Evolutionary conservation across 2,888 invertebrate genomes (phyloP), one percentile per base, ranked within the genome.

Genomic region (Coelopa pilipes): DNA sequence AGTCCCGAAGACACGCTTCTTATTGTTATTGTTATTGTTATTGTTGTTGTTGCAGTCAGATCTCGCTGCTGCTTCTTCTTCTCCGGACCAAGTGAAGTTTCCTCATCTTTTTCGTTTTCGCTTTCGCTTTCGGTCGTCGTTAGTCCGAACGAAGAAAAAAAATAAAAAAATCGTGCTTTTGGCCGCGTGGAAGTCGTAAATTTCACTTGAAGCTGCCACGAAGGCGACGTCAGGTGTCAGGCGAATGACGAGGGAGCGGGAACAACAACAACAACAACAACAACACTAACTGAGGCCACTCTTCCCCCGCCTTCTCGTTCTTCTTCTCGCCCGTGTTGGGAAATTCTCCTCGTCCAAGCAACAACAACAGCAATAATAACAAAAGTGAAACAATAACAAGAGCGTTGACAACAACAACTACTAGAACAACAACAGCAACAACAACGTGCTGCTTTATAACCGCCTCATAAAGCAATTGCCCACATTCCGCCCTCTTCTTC

Each of bases 381-480:
- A 69, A n/a, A 46, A 17, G 17, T 34, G 45, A 24, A 63, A 63
- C n/a, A 34, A 67, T 19, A 53, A n/a, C 15, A 24, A 67, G 12
- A 49, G 53, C 50, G 53, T 15, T 15, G 53, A 59, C 69, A 47
- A 12, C 45, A 50, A 46, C n/a, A 50, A 45, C 10, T 11, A 53
- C 4, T 53, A 67, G 1, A 15, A 65, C 12, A 59, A 59, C 15
- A 47, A 13, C 21, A 69, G 46, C 69, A 47, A 12, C 45, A 50
- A 46, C n/a, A 50, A 45, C 10, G 17, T 59, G 34, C 46, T 57
- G 45, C 66, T 66, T 66, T 69, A 57, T 57, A 59, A 19, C 46
- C 46, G 76, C 77, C 76, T 75, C 72, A 79, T 78, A 79, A 79
- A 82, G 73, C 76, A 76, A 76, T 57, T 69, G 17, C 45, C 57